Percentiles rank a stretch among this genome's conserved stretches.
Evolutionary conservation across 2,888 invertebrate species (phyloP).

Genomic region (Plemyria rubiginata): DNA sequence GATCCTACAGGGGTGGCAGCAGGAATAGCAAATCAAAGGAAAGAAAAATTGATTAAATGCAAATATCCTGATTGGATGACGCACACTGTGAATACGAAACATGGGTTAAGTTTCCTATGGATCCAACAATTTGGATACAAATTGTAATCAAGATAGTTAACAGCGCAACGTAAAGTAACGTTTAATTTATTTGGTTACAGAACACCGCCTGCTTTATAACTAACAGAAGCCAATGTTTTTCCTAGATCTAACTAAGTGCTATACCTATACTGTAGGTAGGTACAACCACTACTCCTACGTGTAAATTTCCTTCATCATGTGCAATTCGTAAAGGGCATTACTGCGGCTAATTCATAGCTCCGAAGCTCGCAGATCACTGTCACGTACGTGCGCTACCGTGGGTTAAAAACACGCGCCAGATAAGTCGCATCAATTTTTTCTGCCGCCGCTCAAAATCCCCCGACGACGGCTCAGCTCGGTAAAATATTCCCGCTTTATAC

Average conservation of each 20-base stretch:
- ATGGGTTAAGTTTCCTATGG: not conserved
- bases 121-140: too few species aligned
- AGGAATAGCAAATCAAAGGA: constrained; percentile 36
- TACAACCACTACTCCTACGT: not conserved
- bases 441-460: constrained; percentile 73
- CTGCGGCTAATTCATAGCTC: constrained; percentile 12
- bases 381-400: constrained; percentile 53
- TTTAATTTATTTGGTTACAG: not conserved
- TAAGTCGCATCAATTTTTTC: constrained; percentile 82
- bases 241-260: too few species aligned
- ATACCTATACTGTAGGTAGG: too few species aligned
- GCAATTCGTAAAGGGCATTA: constrained; percentile 7
- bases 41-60: constrained; percentile 28
- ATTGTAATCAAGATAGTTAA: not conserved
- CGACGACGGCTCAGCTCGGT: constrained; percentile 66
- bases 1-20: constrained; percentile 37
- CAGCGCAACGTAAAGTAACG: not conserved
- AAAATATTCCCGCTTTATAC: constrained; percentile 80
- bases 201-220: too few species aligned
- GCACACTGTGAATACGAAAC: constrained; percentile 4
- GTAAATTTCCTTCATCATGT: not conserved
- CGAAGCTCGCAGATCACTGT: constrained; percentile 35
- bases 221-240: not conserved
- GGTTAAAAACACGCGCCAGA: constrained; percentile 64
- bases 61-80: constrained; percentile 15